A percentile compares a stretch with the other conserved stretches of the same genome.
These are phyloP conservation scores for Idaea biselata DNA, from an alignment of 2,888 invertebrate genomes.

Conservation along the genomic window DNA sequence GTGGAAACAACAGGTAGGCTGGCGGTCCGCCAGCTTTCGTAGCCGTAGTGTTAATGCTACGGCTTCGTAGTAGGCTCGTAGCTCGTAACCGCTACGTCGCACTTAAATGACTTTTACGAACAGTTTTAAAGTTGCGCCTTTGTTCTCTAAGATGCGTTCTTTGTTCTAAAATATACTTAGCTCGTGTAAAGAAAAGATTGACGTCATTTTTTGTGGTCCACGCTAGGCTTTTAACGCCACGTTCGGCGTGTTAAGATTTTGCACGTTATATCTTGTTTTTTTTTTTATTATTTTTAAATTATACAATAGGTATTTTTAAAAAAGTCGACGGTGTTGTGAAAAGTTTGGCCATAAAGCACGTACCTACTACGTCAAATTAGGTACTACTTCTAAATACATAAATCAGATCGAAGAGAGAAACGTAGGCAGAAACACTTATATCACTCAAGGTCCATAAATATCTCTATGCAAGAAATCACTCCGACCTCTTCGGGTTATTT, in stretches of 20 bases:
- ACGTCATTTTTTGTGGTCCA: too few species aligned
- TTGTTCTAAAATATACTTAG: not conserved
- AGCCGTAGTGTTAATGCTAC: slow-evolving; percentile 44
- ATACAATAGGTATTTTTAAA: too few species aligned
- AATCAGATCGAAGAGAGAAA: not conserved
- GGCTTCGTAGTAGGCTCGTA: slow-evolving; percentile 38
- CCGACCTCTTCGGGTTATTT: not conserved
- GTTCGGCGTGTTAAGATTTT: too few species aligned
- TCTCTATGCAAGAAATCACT: not conserved
- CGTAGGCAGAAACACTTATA: not conserved
- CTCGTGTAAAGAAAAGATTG: too few species aligned
- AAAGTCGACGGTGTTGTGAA: too few species aligned
- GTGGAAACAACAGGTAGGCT: slow-evolving; percentile 68
- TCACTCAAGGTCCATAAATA: not conserved
- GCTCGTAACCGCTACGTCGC: slow-evolving; percentile 46
- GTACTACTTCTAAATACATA: too few species aligned
- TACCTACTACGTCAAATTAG: too few species aligned
- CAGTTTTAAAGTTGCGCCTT: slow-evolving; percentile 35
- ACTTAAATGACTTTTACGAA: slow-evolving; percentile 44
- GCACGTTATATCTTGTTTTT: too few species aligned
- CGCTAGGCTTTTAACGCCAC: too few species aligned
- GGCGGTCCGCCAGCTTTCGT: slow-evolving; percentile 62
- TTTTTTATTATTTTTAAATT: too few species aligned
- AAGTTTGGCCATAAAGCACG: too few species aligned
- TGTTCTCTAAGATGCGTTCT: slow-evolving; percentile 18